These are phyloP conservation scores for Fistularia commersonii DNA, from an alignment of 2,797 vertebrate species.

Conservation along the genomic window DNA sequence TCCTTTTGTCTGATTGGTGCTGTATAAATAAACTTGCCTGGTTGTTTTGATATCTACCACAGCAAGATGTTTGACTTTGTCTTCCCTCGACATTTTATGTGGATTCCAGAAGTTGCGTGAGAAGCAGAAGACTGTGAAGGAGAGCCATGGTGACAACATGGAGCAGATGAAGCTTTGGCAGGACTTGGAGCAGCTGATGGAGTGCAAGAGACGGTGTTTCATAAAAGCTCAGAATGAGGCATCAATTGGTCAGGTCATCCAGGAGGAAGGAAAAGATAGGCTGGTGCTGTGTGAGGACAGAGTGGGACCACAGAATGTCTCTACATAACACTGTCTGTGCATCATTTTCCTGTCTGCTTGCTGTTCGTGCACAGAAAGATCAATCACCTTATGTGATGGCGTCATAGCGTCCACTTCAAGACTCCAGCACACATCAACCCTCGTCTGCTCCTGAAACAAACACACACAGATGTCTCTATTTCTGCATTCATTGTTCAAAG, in stretches of 20 bases:
- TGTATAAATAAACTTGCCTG: background rate
- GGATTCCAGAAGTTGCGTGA: conserved; percentile 87
- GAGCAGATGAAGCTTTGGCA: conserved; percentile 95
- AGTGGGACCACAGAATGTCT: background rate
- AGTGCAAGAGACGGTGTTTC: conserved; percentile 92
- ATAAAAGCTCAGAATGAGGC: conserved; percentile 84
- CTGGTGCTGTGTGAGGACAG: conserved; percentile 80
- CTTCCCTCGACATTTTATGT: conserved; percentile 7
- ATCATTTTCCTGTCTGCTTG: too few relatives aligned
- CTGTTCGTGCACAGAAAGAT: too few relatives aligned
- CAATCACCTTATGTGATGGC: too few relatives aligned
- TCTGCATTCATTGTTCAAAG: too few relatives aligned
- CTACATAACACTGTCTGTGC: conserved; percentile 2
- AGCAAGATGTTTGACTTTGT: background rate
- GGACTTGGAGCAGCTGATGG: conserved; percentile 90
- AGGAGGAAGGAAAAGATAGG: conserved; percentile 89
- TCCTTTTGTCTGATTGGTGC: too few relatives aligned
- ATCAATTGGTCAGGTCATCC: conserved; percentile 88
- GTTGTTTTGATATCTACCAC: background rate
- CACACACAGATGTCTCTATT: too few relatives aligned
- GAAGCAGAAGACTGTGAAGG: conserved; percentile 88
- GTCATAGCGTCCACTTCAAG: too few relatives aligned
- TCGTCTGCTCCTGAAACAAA: too few relatives aligned
- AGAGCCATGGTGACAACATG: conserved; percentile 89
- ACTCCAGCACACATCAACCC: too few relatives aligned